Evolutionary conservation across 2,797 vertebrate species (phyloP).

Genomic region (Menidia menidia): DNA sequence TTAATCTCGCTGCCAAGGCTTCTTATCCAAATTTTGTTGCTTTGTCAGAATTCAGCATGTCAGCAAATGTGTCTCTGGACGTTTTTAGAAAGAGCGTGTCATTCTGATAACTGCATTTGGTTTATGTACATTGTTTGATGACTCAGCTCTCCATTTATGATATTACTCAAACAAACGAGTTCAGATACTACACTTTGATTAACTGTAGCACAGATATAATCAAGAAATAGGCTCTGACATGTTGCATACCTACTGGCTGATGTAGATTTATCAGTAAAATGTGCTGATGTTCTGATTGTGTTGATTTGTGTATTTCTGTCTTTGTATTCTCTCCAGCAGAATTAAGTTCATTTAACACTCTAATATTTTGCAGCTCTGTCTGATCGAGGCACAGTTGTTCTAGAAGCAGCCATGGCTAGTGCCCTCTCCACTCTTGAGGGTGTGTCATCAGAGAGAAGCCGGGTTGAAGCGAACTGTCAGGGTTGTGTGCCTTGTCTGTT

Average conservation of each 20-base stretch:
- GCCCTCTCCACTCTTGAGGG: constrained; percentile 85
- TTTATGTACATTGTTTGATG: background rate
- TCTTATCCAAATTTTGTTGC: background rate
- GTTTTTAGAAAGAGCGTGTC: background rate
- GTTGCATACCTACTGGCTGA: background rate
- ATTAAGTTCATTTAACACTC: too few species aligned
- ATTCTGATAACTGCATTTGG: background rate
- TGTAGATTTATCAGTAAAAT: background rate
- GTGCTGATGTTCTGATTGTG: too few species aligned
- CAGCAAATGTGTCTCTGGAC: background rate
- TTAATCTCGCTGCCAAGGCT: background rate
- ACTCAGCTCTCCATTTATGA: background rate
- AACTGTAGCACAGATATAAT: background rate
- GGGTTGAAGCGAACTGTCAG: constrained; percentile 74
- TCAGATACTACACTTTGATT: background rate
- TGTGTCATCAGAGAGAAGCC: constrained; percentile 81
- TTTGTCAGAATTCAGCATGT: constrained; percentile 13
- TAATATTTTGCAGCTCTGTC: constrained; percentile 88
- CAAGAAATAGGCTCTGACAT: background rate
- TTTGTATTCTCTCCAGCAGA: background rate
- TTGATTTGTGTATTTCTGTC: background rate
- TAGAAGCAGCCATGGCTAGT: constrained; percentile 88
- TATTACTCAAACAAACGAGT: background rate
- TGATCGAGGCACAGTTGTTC: constrained; percentile 89
- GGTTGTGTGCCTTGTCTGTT: constrained; percentile 88